A percentile compares a stretch with the other conserved stretches of the same genome.
Conservation (phyloP, 2,113 vertebrate species). For the Psilopogon haemacephalus region DNA sequence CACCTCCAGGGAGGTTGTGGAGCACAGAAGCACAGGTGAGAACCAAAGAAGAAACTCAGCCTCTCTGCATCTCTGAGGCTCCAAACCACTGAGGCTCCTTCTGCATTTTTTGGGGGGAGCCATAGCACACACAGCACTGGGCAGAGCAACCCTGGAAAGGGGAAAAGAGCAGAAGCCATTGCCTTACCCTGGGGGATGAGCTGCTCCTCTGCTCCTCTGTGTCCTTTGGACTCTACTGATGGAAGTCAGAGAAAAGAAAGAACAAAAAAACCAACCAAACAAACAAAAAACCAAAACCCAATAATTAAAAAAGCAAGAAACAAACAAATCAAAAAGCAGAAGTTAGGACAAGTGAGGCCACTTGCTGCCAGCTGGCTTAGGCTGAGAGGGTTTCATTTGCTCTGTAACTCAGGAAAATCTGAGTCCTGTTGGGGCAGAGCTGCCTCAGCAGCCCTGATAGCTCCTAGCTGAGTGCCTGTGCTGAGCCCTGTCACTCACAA, state of each 20-base stretch:
- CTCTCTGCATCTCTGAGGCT: not conserved
- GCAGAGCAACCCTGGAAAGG: not conserved
- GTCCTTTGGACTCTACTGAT: slow-evolving; percentile 45
- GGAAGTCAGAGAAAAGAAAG: not conserved
- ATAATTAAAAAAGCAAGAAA: not conserved
- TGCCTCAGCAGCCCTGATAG: slow-evolving; percentile 59
- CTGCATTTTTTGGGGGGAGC: not conserved
- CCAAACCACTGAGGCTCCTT: not conserved
- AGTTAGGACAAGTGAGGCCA: slow-evolving; percentile 24
- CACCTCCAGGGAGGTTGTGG: too few species aligned
- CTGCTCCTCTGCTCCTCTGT: slow-evolving; percentile 49
- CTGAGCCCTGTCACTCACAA: slow-evolving; percentile 48
- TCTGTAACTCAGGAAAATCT: slow-evolving; percentile 31
- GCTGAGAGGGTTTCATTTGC: not conserved
- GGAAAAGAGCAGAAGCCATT: not conserved
- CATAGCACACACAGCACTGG: not conserved
- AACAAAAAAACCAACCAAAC: not conserved
- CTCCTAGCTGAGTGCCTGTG: slow-evolving; percentile 36
- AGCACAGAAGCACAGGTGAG: too few species aligned
- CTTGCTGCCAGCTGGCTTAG: slow-evolving; percentile 40
- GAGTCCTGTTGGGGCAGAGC: slow-evolving; percentile 40
- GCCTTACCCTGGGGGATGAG: slow-evolving; percentile 54
- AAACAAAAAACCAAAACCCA: not conserved
- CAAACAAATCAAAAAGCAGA: not conserved
- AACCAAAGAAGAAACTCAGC: not conserved